Evolutionary conservation across 1,140 invertebrate genomes (phyloP).

Genomic region (Propsilocerus akamusi): DNA sequence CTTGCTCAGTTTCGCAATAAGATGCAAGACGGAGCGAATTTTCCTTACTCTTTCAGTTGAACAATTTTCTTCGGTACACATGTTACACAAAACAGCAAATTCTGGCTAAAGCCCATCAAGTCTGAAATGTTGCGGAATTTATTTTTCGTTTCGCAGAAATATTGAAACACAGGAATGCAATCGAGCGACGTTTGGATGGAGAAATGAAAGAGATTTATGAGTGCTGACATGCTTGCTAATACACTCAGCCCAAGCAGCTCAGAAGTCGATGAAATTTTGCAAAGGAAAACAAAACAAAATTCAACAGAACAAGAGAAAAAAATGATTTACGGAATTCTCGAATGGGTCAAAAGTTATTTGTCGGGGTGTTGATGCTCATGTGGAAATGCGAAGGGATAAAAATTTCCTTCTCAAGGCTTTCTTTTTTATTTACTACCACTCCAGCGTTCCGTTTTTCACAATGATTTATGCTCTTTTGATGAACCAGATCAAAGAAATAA

Average conservation of each 20-base stretch:
- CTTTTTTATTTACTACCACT: too few relatives aligned
- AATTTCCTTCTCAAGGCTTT: too few relatives aligned
- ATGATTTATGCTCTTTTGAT: conserved; percentile 1
- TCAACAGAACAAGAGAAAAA: neutral
- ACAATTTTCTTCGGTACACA: too few relatives aligned
- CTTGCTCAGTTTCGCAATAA: neutral
- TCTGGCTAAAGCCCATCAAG: neutral
- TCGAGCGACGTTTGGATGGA: neutral
- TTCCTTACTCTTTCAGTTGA: neutral
- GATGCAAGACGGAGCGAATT: neutral
- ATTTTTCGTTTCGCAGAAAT: too few relatives aligned
- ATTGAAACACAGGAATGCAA: neutral
- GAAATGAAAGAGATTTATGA: neutral
- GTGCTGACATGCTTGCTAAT: too few relatives aligned
- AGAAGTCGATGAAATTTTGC: too few relatives aligned
- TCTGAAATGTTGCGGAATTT: neutral
- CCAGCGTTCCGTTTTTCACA: too few relatives aligned
- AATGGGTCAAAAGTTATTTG: neutral
- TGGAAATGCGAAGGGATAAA: neutral
- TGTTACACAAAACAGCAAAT: neutral
- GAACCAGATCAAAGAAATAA: neutral
- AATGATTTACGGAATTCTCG: neutral
- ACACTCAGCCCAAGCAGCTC: neutral
- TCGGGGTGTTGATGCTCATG: too few relatives aligned
- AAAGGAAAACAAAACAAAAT: too few relatives aligned